These are phyloP conservation scores for Mus spicilegus DNA, from an alignment of 2,113 vertebrate genomes.

Conservation along the genomic window DNA sequence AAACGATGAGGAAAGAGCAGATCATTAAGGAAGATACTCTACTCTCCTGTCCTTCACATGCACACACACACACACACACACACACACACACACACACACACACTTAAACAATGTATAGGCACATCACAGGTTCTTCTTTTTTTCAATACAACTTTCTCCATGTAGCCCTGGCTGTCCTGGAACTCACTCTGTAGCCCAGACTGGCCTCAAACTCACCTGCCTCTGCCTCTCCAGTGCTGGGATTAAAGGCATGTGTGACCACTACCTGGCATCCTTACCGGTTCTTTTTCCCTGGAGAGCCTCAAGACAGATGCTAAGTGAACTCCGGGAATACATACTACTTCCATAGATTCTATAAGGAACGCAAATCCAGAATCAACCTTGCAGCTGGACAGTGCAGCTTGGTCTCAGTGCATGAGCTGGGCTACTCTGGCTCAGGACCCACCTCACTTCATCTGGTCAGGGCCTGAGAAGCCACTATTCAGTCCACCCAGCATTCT, in stretches of 20 bases:
- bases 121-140: background rate
- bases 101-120: background rate
- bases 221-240: background rate
- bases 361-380: background rate
- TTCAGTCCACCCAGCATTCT: background rate
- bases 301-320: background rate
- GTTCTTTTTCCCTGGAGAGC: background rate
- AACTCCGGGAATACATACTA: background rate
- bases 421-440: background rate
- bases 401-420: background rate
- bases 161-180: background rate
- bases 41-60: background rate
- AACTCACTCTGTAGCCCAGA: background rate
- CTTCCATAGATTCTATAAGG: background rate
- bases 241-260: background rate
- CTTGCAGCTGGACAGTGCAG: rapidly evolving
- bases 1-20: background rate
- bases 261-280: background rate
- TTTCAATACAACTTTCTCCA: background rate
- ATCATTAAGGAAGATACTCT: background rate
- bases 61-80: background rate
- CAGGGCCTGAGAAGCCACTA: background rate
- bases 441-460: background rate
- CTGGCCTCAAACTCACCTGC: background rate
- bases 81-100: too few relatives aligned